Evolutionary conservation across 2,797 vertebrate species (phyloP).

Genomic region (Poeciliopsis turneri): DNA sequence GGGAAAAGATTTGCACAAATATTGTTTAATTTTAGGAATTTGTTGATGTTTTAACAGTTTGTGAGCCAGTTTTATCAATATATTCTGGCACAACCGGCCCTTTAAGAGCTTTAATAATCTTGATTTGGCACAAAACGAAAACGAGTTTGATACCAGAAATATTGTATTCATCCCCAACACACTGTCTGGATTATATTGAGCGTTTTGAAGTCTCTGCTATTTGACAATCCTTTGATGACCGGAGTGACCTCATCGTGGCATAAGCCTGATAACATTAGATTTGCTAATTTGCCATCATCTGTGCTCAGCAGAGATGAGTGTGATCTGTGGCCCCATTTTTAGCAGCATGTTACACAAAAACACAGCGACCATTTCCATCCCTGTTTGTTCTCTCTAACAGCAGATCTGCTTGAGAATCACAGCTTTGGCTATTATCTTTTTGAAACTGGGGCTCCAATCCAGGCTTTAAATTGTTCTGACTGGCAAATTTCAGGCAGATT

Average conservation of each 20-base stretch:
- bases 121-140: too few relatives aligned
- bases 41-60: too few relatives aligned
- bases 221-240: not conserved
- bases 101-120: too few relatives aligned
- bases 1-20: too few relatives aligned
- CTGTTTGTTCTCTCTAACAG: not conserved
- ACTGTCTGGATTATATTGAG: not conserved
- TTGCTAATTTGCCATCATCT: constrained; percentile 3
- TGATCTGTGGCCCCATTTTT: not conserved
- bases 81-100: too few relatives aligned
- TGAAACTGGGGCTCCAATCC: not conserved
- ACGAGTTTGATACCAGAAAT: too few relatives aligned
- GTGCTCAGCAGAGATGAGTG: constrained; percentile 1
- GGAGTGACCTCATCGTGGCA: not conserved
- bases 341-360: not conserved
- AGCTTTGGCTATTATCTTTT: not conserved
- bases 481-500: not conserved
- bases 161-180: not conserved
- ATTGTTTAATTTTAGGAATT: too few relatives aligned
- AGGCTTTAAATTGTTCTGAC: not conserved
- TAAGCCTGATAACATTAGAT: not conserved
- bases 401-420: not conserved
- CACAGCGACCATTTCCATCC: not conserved
- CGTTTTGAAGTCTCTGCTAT: not conserved
- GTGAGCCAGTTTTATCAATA: too few relatives aligned